phyloP scores from a whole-genome alignment of 2,888 invertebrate species.

The Lepidochrysops patricia region DNA sequence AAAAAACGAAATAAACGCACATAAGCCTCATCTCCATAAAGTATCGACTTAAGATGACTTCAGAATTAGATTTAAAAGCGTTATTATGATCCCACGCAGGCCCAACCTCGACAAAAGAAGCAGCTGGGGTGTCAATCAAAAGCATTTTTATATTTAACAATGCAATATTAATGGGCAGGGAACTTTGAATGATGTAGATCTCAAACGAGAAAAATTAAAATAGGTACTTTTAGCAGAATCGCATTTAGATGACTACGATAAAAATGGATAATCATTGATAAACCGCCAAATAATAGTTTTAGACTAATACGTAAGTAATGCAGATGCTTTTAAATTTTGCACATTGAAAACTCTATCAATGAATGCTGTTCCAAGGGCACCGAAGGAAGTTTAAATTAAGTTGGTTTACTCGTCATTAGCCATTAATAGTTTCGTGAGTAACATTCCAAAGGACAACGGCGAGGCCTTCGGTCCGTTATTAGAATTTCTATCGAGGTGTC shows the following conservation, averaged over 20 bases:
- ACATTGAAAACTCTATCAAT: not conserved
- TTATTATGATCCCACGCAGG: constrained; percentile 34
- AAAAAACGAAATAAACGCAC: constrained; percentile 4
- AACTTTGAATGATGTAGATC: not conserved
- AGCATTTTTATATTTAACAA: constrained; percentile 33
- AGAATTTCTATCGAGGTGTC: constrained; percentile 6
- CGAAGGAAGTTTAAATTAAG: not conserved
- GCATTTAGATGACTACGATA: not conserved
- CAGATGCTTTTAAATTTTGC: not conserved
- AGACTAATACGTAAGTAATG: too few relatives aligned
- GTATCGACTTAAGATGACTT: constrained; percentile 12
- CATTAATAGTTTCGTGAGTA: constrained; percentile 10
- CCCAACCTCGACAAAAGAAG: constrained; percentile 47
- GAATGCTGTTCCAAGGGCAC: not conserved
- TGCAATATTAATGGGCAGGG: constrained; percentile 21
- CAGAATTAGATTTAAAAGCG: constrained; percentile 17
- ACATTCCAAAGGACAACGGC: not conserved
- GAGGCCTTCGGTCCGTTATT: constrained; percentile 1
- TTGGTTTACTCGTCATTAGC: not conserved
- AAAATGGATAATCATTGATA: not conserved
- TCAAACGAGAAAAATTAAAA: not conserved
- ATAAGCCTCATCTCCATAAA: constrained; percentile 12
- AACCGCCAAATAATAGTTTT: too few relatives aligned
- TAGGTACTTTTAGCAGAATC: not conserved
- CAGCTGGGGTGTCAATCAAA: constrained; percentile 54